These are phyloP conservation scores for Poliocrania exsul DNA, from an alignment of 2,797 vertebrate genomes.

Conservation along the genomic window DNA sequence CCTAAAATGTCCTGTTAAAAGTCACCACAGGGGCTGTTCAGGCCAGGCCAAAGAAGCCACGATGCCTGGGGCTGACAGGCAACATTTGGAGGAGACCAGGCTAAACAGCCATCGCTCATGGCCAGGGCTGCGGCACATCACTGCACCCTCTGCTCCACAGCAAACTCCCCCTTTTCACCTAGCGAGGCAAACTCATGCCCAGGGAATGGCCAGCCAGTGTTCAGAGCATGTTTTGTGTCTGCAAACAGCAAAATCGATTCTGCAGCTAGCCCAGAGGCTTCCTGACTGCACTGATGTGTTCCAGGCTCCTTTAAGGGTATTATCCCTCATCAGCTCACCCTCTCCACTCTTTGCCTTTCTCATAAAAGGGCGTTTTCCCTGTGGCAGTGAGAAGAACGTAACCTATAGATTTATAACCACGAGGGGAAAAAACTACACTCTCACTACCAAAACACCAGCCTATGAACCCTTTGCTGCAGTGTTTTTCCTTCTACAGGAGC, in stretches of 20 bases:
- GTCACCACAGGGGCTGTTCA: neutral
- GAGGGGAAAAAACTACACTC: neutral
- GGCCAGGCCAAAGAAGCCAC: neutral
- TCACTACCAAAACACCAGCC: neutral
- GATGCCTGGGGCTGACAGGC: neutral
- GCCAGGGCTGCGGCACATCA: neutral
- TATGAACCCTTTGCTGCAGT: neutral
- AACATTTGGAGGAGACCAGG: neutral
- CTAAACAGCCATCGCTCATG: accelerated
- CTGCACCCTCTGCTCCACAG: neutral
- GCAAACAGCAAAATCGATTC: slow-evolving; percentile 5
- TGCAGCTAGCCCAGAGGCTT: neutral
- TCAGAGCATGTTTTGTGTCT: neutral
- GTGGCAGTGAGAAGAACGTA: neutral
- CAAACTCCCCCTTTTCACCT: accelerated
- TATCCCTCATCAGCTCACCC: neutral
- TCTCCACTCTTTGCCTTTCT: neutral
- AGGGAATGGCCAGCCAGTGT: neutral
- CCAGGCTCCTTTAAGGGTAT: neutral
- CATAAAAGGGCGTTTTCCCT: neutral
- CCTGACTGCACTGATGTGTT: accelerated
- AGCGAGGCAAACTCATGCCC: accelerated
- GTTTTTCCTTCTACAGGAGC: neutral
- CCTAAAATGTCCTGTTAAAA: neutral
- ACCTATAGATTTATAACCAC: neutral